Conservation (phyloP, 2,797 vertebrate species). For the Coluber constrictor region DNA sequence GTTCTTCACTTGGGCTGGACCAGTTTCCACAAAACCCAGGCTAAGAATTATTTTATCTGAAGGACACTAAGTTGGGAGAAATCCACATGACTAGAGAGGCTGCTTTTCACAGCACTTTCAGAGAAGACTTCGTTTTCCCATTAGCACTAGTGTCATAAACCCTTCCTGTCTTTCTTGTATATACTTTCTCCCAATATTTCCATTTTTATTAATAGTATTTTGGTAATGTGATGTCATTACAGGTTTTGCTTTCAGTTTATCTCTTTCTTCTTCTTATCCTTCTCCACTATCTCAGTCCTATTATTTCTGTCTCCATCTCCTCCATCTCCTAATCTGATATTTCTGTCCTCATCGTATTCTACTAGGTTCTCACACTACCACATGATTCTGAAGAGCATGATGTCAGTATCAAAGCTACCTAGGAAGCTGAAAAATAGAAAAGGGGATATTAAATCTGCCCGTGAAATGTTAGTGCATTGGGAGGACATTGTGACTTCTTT, state of each 20-base stretch:
- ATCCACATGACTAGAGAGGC: background rate
- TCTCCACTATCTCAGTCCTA: background rate
- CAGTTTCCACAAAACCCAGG: background rate
- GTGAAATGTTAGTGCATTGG: background rate
- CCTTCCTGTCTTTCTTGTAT: background rate
- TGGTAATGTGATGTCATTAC: background rate
- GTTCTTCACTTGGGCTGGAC: background rate
- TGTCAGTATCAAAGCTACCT: background rate
- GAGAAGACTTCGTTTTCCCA: background rate
- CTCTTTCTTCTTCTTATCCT: background rate
- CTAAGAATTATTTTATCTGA: background rate
- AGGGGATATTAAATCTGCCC: background rate
- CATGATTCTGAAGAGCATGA: too few relatives aligned
- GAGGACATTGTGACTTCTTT: background rate
- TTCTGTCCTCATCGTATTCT: background rate
- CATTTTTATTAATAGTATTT: background rate
- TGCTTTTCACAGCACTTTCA: background rate
- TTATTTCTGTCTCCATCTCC: background rate
- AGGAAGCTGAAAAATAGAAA: background rate
- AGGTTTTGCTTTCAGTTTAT: background rate
- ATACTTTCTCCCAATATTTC: background rate
- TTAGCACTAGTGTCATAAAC: background rate
- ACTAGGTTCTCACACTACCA: background rate
- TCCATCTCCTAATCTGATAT: background rate
- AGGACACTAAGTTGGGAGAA: background rate